Evolutionary conservation across 2,888 invertebrate species (phyloP).

Genomic region (Platycnemis pennipes): DNA sequence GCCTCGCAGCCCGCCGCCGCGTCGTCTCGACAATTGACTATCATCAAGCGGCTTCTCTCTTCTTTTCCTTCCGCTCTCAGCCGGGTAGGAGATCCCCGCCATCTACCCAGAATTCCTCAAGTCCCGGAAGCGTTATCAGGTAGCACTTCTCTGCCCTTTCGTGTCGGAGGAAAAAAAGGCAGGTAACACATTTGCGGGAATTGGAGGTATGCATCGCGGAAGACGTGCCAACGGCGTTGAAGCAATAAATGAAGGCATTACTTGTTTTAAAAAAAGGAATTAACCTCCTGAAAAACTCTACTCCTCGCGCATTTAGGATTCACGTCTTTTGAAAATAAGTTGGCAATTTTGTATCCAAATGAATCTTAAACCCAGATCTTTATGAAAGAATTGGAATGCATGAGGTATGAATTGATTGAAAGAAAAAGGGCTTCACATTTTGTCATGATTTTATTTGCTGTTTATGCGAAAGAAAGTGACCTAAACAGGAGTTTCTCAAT

Average conservation of each 20-base stretch:
- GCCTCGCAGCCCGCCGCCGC: not conserved
- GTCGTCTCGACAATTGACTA: slow-evolving; percentile 16
- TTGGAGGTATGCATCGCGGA: not conserved
- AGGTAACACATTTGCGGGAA: not conserved
- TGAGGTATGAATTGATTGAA: too few relatives aligned
- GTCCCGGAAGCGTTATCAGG: slow-evolving; percentile 28
- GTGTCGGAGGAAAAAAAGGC: not conserved
- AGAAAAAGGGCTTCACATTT: too few relatives aligned
- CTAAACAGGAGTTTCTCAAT: too few relatives aligned
- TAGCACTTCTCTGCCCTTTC: not conserved
- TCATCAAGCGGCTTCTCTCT: not conserved
- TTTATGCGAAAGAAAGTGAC: too few relatives aligned
- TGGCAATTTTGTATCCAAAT: too few relatives aligned
- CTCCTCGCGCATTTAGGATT: too few relatives aligned
- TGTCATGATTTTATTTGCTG: too few relatives aligned
- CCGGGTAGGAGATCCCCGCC: not conserved
- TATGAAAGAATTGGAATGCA: too few relatives aligned
- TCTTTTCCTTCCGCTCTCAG: not conserved
- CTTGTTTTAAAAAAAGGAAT: not conserved
- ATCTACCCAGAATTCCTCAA: not conserved
- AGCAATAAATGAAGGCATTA: not conserved
- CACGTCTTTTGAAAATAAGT: too few relatives aligned
- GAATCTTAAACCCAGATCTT: too few relatives aligned
- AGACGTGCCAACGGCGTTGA: not conserved
- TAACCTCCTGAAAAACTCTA: not conserved